phyloP scores from a whole-genome alignment of 2,113 vertebrate species.

The Pomatostomus ruficeps region DNA sequence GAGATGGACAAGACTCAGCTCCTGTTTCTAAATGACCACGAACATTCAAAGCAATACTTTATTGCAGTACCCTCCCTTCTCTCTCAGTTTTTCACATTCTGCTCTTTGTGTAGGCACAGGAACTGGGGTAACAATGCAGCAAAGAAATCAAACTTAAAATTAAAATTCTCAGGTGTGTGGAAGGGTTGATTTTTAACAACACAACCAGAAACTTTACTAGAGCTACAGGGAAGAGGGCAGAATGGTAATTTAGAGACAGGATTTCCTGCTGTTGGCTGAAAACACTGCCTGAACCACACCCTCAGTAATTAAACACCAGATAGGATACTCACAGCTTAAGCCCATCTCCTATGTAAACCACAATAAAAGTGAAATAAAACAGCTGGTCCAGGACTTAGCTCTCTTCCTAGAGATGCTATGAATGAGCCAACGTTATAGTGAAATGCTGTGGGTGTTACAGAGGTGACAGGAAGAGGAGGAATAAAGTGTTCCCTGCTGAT shows the following conservation, averaged over 20 bases:
- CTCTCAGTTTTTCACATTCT: neutral
- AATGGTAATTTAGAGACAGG: constrained; percentile 15
- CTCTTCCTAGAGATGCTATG: neutral
- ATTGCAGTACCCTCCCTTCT: neutral
- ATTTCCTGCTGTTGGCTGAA: constrained; percentile 37
- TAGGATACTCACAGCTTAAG: neutral
- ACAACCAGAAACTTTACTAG: neutral
- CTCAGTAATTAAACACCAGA: neutral
- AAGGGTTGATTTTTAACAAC: constrained; percentile 20
- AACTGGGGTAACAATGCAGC: neutral
- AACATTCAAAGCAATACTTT: neutral
- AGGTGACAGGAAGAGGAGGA: neutral
- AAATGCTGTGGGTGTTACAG: neutral
- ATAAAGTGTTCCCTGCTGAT: neutral
- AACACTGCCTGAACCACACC: neutral
- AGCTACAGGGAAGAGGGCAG: neutral
- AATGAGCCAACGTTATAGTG: neutral
- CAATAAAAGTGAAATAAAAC: neutral
- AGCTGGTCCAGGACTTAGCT: neutral
- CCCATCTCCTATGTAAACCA: neutral
- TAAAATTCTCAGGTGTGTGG: neutral
- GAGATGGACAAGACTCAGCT: neutral
- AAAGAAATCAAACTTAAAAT: neutral
- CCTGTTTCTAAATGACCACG: neutral
- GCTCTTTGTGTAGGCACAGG: neutral